A percentile compares a stretch with the other conserved stretches of the same genome.
These are phyloP conservation scores for Hyaena hyaena DNA, from an alignment of 2,113 vertebrate genomes.

Conservation along the genomic window DNA sequence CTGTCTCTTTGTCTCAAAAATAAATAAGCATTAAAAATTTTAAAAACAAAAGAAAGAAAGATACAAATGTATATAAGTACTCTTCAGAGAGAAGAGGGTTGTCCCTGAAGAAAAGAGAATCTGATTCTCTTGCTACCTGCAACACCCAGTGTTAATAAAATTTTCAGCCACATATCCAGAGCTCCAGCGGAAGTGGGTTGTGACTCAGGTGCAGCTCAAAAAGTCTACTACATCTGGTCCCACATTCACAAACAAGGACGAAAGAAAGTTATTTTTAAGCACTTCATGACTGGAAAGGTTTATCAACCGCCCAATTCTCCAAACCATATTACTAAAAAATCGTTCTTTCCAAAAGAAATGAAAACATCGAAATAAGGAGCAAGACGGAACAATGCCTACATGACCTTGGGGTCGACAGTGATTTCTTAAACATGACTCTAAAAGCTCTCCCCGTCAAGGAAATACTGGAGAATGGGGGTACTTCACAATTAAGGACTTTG, in stretches of 20 bases:
- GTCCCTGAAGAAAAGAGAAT: neutral
- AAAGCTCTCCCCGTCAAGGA: neutral
- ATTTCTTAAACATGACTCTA: conserved; percentile 16
- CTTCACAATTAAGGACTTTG: neutral
- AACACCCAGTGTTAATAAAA: neutral
- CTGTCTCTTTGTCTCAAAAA: no score
- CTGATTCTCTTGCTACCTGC: neutral
- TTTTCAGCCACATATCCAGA: neutral
- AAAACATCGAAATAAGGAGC: neutral
- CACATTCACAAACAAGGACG: neutral
- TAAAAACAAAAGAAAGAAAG: neutral
- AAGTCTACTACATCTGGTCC: neutral
- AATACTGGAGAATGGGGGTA: neutral
- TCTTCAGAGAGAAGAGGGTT: neutral
- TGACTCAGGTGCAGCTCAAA: neutral
- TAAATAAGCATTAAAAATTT: no score
- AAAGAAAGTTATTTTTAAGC: neutral
- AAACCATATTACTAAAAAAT: neutral
- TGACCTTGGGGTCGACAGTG: neutral
- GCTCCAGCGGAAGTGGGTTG: neutral
- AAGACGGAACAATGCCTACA: neutral
- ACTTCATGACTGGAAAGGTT: neutral
- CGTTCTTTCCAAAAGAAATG: neutral
- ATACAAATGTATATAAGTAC: neutral
- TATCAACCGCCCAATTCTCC: neutral